Base-by-base conservation (phyloP, 2,797 vertebrate species). In the Australoheros facetus region DNA sequence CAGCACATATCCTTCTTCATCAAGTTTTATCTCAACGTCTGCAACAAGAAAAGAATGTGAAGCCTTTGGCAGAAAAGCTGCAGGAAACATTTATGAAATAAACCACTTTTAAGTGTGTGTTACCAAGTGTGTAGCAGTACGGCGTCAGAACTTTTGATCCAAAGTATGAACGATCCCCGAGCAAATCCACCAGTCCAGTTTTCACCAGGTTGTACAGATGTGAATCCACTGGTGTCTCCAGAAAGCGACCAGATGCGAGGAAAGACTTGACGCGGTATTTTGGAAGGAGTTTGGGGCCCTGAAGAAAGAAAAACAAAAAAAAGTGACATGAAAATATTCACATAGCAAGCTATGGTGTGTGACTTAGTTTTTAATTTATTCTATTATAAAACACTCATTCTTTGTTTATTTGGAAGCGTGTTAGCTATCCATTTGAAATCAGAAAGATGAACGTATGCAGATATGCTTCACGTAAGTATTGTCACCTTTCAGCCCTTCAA, bases 1-100 rank as follows among this genome's bases (percentile, higher is more conserved):
- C 75, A 99, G 84, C 14, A 98, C 95, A 75, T 94, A 97, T 80
- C 97, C 98, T 19, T 96, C 96, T 92, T 97, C 95, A 73, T 99
- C 96, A 57, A 99, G 90, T 90, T 98, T 99, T 85, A 99, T 96
- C 90, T 98, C 97, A 85, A 98, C 96, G 91, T 99, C 98, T 99
- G 86, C 32, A 74, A 51, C 17, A 82, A 77, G 10, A 48, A 57
- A 74, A 55, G 23, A 64, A 55, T 0, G 2, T 74, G 12, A 48
- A 45, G 5, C 3, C 7, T 6, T 4, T 19, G 3, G 13, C 1
- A 26, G 1, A 30, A 4, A 12, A 58, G 23, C 7, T 23, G 4
- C 2, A 39, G 3, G 3, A 77, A 74, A 59, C 17, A 11, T 19
- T 59, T 4, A 53, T 4, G 5, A 21, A 7, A 30, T 13, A 69